Conservation (phyloP, 1,140 invertebrate species). For the Hestina assimilis region DNA sequence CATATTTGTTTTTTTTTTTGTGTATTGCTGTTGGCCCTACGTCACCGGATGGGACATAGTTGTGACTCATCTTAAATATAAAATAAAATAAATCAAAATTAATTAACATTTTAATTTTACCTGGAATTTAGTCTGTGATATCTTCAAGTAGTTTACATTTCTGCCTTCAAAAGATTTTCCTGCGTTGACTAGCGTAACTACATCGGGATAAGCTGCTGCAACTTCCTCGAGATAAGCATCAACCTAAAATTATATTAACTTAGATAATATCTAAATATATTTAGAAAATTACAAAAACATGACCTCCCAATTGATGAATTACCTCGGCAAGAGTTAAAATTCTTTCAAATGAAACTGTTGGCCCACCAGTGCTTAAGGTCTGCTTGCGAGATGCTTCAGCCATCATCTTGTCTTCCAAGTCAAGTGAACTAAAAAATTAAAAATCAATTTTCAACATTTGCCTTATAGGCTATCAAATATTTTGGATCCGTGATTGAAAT, state of each 20-base stretch:
- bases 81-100: too few species aligned
- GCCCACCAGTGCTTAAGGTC: background rate
- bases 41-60: too few species aligned
- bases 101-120: slow-evolving; percentile 16
- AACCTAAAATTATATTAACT: slow-evolving; percentile 74
- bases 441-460: too few species aligned
- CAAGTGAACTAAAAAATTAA: slow-evolving; percentile 4
- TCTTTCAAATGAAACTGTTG: background rate
- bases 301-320: background rate
- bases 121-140: slow-evolving; percentile 79
- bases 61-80: too few species aligned
- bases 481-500: too few species aligned
- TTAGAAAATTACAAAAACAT: too few species aligned
- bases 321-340: slow-evolving; percentile 8
- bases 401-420: slow-evolving; percentile 10
- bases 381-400: slow-evolving; percentile 1
- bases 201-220: slow-evolving; percentile 59
- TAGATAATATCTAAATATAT: too few species aligned
- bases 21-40: too few species aligned
- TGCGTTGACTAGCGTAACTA: slow-evolving; percentile 62
- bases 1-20: too few species aligned
- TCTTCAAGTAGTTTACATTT: slow-evolving; percentile 76
- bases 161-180: slow-evolving; percentile 75
- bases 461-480: background rate
- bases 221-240: slow-evolving; percentile 74